Evolutionary conservation across 2,113 vertebrate genomes (phyloP).

Genomic region (Formicarius rufipectus): DNA sequence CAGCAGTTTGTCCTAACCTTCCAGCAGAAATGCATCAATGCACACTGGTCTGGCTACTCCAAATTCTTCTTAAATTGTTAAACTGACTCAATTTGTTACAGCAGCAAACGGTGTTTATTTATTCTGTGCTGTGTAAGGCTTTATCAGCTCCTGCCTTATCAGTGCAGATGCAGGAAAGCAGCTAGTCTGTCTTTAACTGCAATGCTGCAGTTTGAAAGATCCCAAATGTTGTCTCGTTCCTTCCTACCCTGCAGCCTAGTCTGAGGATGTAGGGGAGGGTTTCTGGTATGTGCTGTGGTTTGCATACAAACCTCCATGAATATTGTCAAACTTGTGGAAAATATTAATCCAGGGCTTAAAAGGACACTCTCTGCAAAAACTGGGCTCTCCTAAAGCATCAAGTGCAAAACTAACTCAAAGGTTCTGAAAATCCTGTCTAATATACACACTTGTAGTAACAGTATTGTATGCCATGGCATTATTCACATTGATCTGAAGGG

Average conservation of each 20-base stretch:
- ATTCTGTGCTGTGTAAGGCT: neutral
- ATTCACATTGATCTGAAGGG: neutral
- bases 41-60: neutral
- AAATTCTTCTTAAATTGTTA: neutral
- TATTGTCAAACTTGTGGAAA: neutral
- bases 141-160: neutral
- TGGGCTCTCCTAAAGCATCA: neutral
- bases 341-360: neutral
- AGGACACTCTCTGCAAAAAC: neutral
- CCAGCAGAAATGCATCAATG: neutral
- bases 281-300: neutral
- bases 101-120: neutral
- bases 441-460: neutral
- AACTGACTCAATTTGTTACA: neutral
- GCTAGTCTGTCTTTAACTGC: neutral
- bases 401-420: neutral
- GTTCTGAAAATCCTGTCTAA: neutral
- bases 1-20: neutral
- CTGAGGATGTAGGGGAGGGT: neutral
- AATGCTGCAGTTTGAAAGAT: neutral
- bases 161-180: neutral
- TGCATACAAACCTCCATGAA: neutral
- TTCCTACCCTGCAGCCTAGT: neutral
- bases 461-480: rapidly evolving
- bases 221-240: neutral